Evolutionary conservation across 2,888 invertebrate genomes (phyloP), one percentile per base, ranked within the genome.

Genomic region (Ommatoiulus sabulosus): DNA sequence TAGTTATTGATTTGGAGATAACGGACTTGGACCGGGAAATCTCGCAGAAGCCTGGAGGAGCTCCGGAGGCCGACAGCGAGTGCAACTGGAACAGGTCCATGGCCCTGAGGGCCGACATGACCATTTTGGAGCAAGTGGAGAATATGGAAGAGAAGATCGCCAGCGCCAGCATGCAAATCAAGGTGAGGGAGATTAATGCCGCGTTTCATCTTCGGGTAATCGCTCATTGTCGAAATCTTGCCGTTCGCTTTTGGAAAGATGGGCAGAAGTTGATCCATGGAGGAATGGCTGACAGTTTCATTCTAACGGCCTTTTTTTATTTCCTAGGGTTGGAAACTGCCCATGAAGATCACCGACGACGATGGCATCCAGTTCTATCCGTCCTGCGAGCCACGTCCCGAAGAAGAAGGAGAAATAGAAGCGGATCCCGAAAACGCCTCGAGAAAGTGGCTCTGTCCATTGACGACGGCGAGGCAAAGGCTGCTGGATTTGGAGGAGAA

Each of bases 161-260:
- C 0, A 96, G 96, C 88, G 97, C 97, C 0, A 96, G 97, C 46
- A 96, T 98, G 97, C 97, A 97, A 92, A 94, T 97, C 84, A 98
- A 98, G 91, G 93, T 92, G 86, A 46, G 44, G 86, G 44, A 0
- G 6, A 35, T 35, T 35, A 2, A 2, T 35, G 35, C n/a, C n/a
- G n/a, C 35, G 2, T 35, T 35, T 35, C 35, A 2, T 35, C 35
- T 35, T 35, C 35, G 35, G 35, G 35, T 35, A 1, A 2, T 35
- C 35, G 35, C 2, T 35, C 35, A 2, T 35, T 35, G 35, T 35
- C 35, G 35, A 35, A 35, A 35, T 35, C 35, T 35, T 35, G 35
- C 35, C 35, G 35, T 35, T 35, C 35, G 35, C 35, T 0, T 35
- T 35, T 35, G 35, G 35, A 35, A 35, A 2, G 35, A 35, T 35